Conservation (phyloP, 2,797 vertebrate species). For the Bovichtus variegatus region DNA sequence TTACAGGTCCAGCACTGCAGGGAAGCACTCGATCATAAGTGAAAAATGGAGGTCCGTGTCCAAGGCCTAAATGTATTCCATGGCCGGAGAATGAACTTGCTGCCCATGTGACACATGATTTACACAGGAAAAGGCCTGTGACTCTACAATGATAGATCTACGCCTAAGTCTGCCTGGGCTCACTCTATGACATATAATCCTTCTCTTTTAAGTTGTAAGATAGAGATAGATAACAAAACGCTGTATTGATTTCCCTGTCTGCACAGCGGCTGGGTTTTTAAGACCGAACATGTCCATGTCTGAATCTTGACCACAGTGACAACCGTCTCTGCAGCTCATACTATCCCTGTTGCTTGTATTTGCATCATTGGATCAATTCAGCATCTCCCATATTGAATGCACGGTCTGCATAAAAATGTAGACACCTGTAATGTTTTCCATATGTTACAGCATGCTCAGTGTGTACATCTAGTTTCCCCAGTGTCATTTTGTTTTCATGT, state of each 20-base stretch:
- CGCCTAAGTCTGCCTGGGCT: constrained; percentile 82
- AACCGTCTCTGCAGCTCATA: constrained; percentile 53
- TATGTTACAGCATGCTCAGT: constrained; percentile 9
- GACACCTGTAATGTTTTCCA: constrained; percentile 7
- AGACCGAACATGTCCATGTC: constrained; percentile 74
- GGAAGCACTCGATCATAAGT: constrained; percentile 83
- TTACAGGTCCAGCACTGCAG: constrained; percentile 78
- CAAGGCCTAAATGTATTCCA: constrained; percentile 85
- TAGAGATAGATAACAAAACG: constrained; percentile 89
- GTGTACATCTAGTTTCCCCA: neutral
- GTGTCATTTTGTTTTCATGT: constrained; percentile 1
- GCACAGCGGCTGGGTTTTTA: constrained; percentile 70
- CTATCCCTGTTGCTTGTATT: constrained; percentile 50
- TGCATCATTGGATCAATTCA: constrained; percentile 55
- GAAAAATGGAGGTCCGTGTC: constrained; percentile 80
- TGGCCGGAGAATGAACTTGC: constrained; percentile 89
- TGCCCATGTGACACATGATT: constrained; percentile 88
- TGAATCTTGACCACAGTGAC: constrained; percentile 75
- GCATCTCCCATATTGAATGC: constrained; percentile 10
- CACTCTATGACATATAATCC: constrained; percentile 87
- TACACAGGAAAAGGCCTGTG: constrained; percentile 86
- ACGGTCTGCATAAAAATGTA: constrained; percentile 26
- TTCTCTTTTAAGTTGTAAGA: constrained; percentile 89
- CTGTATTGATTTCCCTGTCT: constrained; percentile 87
- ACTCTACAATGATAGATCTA: constrained; percentile 87